Conservation (phyloP, 2,113 vertebrate genomes). For the Donacobius atricapilla region DNA sequence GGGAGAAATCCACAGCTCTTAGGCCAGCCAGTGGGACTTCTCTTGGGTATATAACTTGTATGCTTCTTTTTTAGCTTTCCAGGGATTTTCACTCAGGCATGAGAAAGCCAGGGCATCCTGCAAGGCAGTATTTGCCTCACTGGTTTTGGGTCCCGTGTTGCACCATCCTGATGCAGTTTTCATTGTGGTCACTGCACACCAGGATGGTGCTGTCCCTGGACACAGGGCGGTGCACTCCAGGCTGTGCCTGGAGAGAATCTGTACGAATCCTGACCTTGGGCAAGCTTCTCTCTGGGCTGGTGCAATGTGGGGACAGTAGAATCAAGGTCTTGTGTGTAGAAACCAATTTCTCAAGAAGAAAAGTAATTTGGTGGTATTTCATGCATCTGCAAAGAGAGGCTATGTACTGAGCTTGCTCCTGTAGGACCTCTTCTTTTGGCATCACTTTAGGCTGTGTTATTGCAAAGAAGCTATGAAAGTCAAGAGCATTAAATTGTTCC, state of each 20-base stretch:
- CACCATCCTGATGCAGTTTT: neutral
- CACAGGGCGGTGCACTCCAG: neutral
- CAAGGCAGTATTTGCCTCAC: neutral
- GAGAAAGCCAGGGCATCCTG: neutral
- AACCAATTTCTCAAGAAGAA: neutral
- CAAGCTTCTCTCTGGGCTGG: neutral
- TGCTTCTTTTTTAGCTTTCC: neutral
- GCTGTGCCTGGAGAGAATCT: neutral
- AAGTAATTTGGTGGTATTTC: neutral
- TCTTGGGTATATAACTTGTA: neutral
- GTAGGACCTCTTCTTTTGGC: neutral
- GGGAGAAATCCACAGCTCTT: neutral
- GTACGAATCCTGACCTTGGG: rapidly evolving
- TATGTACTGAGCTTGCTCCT: neutral
- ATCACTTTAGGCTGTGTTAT: neutral
- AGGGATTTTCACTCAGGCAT: neutral
- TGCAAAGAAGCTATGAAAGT: neutral
- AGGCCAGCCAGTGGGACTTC: neutral
- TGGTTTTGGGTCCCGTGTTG: rapidly evolving
- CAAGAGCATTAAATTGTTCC: neutral
- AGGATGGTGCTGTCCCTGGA: neutral
- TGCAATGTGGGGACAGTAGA: neutral
- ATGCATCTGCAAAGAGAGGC: neutral
- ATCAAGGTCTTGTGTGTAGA: neutral
- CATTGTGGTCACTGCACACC: neutral